Conservation (phyloP, 1,140 invertebrate species). For the Zeugodacus cucurbitae region DNA sequence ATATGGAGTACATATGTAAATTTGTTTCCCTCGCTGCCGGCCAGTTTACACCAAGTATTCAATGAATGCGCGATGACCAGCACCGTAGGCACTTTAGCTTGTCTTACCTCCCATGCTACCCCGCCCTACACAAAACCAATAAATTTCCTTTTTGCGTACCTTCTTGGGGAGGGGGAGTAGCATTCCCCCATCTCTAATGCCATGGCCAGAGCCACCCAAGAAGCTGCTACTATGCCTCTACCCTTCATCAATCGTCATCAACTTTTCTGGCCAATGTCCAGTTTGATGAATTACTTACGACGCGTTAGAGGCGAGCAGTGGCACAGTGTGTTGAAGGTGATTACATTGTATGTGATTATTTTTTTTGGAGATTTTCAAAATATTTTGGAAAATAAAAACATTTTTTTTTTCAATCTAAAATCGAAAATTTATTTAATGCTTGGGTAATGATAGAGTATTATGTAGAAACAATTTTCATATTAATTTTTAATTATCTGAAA, state of each 20-base stretch:
- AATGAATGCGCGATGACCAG: slow-evolving; percentile 23
- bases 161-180: not conserved
- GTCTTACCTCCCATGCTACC: not conserved
- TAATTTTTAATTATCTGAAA: no score
- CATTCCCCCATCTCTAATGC: not conserved
- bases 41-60: not conserved
- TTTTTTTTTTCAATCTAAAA: not conserved
- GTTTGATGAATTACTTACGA: slow-evolving; percentile 23
- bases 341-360: not conserved
- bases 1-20: not conserved
- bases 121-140: not conserved
- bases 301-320: not conserved
- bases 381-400: not conserved
- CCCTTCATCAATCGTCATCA: not conserved
- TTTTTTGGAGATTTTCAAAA: not conserved
- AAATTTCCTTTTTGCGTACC: not conserved
- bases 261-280: slow-evolving; percentile 22
- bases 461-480: no score
- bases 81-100: not conserved
- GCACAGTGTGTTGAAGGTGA: not conserved
- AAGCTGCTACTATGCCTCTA: not conserved
- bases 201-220: not conserved
- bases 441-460: no score
- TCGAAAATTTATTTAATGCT: no score
- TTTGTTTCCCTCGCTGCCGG: not conserved